A percentile compares a stretch with the other conserved stretches of the same genome.
Conservation (phyloP, 1,140 invertebrate genomes). For the Pristionchus pacificus region DNA sequence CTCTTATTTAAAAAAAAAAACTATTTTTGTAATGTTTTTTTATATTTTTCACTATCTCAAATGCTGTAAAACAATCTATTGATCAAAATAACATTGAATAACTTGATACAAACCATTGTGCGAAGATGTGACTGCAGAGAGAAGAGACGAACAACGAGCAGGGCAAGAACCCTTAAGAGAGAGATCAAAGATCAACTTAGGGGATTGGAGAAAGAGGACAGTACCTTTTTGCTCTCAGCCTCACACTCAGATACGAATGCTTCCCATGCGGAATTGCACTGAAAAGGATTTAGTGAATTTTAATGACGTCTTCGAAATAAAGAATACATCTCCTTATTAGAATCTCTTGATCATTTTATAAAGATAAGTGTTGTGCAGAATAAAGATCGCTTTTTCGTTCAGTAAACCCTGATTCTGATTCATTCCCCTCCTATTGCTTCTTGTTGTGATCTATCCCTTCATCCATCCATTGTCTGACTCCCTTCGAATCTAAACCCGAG, state of each 20-base stretch:
- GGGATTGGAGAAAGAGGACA: neutral
- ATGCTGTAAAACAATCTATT: constrained; percentile 6
- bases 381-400: neutral
- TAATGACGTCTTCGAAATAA: too few species aligned
- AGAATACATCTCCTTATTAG: too few species aligned
- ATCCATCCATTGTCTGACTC: too few species aligned
- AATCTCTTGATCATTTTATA: neutral
- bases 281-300: too few species aligned
- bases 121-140: constrained; percentile 5
- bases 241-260: constrained; percentile 30
- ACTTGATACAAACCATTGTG: neutral
- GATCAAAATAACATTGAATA: neutral
- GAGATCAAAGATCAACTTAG: neutral
- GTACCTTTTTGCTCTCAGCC: constrained; percentile 17
- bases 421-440: neutral
- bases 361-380: neutral
- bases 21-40: constrained; percentile 13
- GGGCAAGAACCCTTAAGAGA: constrained; percentile 4
- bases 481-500: too few species aligned
- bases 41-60: constrained; percentile 1
- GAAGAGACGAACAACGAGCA: constrained; percentile 5
- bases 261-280: constrained; percentile 26
- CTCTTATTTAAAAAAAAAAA: constrained; percentile 9
- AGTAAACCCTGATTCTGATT: neutral
- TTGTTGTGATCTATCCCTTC: too few species aligned